These are phyloP conservation scores for Actinernus sp. DNA, from an alignment of 92 coral and sea anemone genomes.

Conservation along the genomic window DNA sequence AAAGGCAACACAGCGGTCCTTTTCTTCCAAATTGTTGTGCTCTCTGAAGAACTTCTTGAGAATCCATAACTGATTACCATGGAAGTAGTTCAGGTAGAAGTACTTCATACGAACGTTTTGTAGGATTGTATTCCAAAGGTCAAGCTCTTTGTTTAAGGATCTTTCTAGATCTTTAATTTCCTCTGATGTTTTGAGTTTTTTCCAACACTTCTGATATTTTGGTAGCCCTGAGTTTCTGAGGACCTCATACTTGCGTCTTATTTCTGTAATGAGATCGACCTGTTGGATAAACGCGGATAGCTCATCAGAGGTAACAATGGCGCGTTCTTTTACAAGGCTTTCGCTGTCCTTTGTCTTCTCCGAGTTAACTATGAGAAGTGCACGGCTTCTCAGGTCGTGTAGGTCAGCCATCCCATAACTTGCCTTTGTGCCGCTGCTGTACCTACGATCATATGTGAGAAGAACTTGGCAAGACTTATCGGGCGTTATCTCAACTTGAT, in stretches of 20 bases:
- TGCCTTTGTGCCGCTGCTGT: constrained; percentile 50
- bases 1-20: constrained; percentile 10
- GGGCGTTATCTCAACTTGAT: constrained; percentile 39
- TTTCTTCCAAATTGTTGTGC: neutral
- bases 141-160: constrained; percentile 35
- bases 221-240: constrained; percentile 81
- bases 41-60: constrained; percentile 56
- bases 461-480: constrained; percentile 54
- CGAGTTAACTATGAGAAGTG: constrained; percentile 89
- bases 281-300: constrained; percentile 70
- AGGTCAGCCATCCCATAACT: constrained; percentile 77
- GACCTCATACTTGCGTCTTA: constrained; percentile 29
- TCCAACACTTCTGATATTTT: constrained; percentile 55
- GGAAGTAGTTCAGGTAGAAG: constrained; percentile 87
- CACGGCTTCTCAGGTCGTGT: constrained; percentile 93
- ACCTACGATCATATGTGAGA: constrained; percentile 72
- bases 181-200: constrained; percentile 41
- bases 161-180: constrained; percentile 38
- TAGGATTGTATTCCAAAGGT: constrained; percentile 65
- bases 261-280: constrained; percentile 81
- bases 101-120: constrained; percentile 38
- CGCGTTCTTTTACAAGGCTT: neutral
- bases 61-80: constrained; percentile 86
- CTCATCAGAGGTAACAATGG: constrained; percentile 29
- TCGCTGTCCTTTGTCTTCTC: constrained; percentile 51